Evolutionary conservation across 2,113 vertebrate genomes (phyloP), one percentile per base, ranked within the genome.

Genomic region (Elanus axillaris): DNA sequence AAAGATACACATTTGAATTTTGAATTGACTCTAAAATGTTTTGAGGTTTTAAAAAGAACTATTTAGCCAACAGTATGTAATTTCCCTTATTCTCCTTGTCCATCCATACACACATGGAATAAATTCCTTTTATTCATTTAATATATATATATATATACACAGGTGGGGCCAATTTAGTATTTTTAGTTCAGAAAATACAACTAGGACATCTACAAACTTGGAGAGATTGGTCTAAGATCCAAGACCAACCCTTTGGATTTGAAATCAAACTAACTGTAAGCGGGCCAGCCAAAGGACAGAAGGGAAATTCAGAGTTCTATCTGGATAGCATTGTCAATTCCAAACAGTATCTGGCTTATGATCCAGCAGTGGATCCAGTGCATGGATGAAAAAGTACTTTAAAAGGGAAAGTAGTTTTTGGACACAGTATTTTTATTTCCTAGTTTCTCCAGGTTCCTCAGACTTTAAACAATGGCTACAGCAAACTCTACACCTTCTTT

Each of bases 101-200:
- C 26, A 42, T 52, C 12, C 13, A 76, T 34, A 48, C 3, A 66
- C 3, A 27, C 5, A 42, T 19, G 19, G 38, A 91, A 83, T 42
- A 72, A 72, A 72, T 58, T 63, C 6, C 16, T 83, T 55, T 67
- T 38, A 66, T 52, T 62, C 4, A 71, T 60, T 73, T 43, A 15
- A 43, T 5, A 25, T 13, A 50, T 15, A 53, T 6, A 34, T 4
- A 42, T 4, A 29, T 1, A n/a, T 3, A 47, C 6, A 62, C 3
- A 62, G 13, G n/a, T 82, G 32, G 13, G 31, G 47, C 52, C 59
- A 47, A 52, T 63, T 73, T 48, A 34, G 11, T 31, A 40, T 63
- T 73, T 77, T 62, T 68, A 53, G 42, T 58, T 73, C 43, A 58
- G 26, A 63, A 68, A 78, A 78, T 42, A 69, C 31, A 58, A 58